phyloP scores from a whole-genome alignment of 2,113 vertebrate genomes.

The Psittacara wagleri region DNA sequence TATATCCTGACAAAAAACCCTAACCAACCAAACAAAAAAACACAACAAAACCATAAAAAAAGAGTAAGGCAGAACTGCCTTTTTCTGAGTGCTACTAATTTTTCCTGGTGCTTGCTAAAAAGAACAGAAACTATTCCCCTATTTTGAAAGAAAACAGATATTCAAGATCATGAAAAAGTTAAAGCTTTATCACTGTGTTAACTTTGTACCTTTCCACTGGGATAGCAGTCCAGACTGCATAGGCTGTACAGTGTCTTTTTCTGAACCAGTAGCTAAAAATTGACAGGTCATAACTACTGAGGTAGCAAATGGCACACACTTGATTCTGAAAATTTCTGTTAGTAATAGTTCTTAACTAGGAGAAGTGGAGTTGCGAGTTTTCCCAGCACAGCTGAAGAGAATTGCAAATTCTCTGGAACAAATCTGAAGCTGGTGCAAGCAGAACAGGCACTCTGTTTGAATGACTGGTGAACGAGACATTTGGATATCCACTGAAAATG shows the following conservation, averaged over 20 bases:
- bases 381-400: not conserved
- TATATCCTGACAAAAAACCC: not conserved
- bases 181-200: not conserved
- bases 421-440: not conserved
- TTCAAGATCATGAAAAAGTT: not conserved
- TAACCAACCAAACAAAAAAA: not conserved
- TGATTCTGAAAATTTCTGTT: not conserved
- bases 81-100: not conserved
- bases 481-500: not conserved
- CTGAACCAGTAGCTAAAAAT: not conserved
- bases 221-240: not conserved
- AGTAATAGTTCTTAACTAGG: not conserved
- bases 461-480: not conserved
- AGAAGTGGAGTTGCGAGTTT: not conserved
- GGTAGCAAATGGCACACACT: accelerated
- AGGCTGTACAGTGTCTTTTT: not conserved
- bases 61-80: not conserved
- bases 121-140: not conserved
- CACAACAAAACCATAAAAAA: not conserved
- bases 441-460: not conserved
- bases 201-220: not conserved
- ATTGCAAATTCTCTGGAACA: not conserved
- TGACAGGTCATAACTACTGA: not conserved
- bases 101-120: not conserved
- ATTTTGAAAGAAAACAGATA: not conserved